Conservation (phyloP, 2,888 invertebrate genomes). For the Andrena camellia region DNA sequence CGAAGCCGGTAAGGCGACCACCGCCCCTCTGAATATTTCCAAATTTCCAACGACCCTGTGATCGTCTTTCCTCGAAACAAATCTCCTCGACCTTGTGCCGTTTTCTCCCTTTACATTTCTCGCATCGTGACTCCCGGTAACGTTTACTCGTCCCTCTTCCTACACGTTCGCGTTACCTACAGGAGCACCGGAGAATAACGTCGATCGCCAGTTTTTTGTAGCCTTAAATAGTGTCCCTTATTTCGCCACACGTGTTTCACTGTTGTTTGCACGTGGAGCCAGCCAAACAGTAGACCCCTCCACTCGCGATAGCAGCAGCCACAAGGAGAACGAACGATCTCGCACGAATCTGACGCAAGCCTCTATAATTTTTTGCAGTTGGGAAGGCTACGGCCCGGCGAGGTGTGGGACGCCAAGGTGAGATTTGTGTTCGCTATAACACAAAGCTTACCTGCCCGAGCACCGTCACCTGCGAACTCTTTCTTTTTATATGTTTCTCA, state of each 20-base stretch:
- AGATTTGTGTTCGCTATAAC: constrained; percentile 88
- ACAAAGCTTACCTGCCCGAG: constrained; percentile 85
- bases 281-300: background rate
- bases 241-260: background rate
- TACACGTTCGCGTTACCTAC: background rate
- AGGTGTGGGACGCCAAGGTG: constrained; percentile 92
- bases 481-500: constrained; percentile 50
- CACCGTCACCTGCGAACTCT: constrained; percentile 72
- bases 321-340: background rate
- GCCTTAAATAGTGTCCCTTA: background rate
- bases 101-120: background rate
- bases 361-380: constrained; percentile 87
- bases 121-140: background rate
- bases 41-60: constrained; percentile 24
- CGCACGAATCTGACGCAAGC: constrained; percentile 53
- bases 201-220: background rate
- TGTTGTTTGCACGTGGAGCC: background rate
- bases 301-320: background rate
- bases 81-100: background rate
- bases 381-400: constrained; percentile 92
- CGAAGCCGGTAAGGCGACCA: constrained; percentile 49
- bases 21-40: constrained; percentile 9
- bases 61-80: constrained; percentile 33
- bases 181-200: background rate
- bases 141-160: background rate